Evolutionary conservation across 2,888 invertebrate genomes (phyloP), one percentile per base, ranked within the genome.

Genomic region (Apoda limacodes): DNA sequence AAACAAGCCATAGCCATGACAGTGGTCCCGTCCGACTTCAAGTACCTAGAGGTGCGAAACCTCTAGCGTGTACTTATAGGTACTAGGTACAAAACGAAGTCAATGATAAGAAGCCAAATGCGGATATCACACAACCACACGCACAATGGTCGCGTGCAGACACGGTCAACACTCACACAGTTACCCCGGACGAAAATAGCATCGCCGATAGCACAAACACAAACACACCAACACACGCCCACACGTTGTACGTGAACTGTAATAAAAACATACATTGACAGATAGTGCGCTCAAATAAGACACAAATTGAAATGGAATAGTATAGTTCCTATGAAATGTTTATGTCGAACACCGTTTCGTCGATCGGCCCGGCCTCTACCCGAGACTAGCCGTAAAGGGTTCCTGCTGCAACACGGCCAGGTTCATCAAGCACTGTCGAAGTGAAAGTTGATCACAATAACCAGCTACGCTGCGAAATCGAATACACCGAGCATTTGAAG

Each of bases 191-290:
- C 66, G 39, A 60, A 78, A 78, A 78, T 78, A 78, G 75, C 61
- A n/a, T n/a, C n/a, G n/a, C n/a, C n/a, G 59, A 47, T 63, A 55
- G 57, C 69, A 75, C 76, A 76, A 78, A 70, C 72, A 69, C 74
- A 66, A 72, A 70, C 74, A 72, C 71, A 75, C 72, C 68, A 72
- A 75, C 75, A 76, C 74, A 70, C 74, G 69, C 75, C 71, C 69
- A 75, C 76, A 59, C 60, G 50, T 54, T 56, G 67, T 71, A 70
- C 66, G 64, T 71, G 68, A 69, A 74, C 70, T 67, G 71, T 74
- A 69, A 74, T 76, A 72, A 78, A 69, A 74, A 76, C 72, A 74
- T 68, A 71, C 69, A 63, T 63, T n/a, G n/a, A 64, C 48, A 62
- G 56, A 62, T 43, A 50, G 51, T 52, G 60, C 52, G 64, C 67